A percentile compares a stretch with the other conserved stretches of the same genome.
Evolutionary conservation across 2,113 vertebrate genomes (phyloP).

Genomic region (Panthera uncia): DNA sequence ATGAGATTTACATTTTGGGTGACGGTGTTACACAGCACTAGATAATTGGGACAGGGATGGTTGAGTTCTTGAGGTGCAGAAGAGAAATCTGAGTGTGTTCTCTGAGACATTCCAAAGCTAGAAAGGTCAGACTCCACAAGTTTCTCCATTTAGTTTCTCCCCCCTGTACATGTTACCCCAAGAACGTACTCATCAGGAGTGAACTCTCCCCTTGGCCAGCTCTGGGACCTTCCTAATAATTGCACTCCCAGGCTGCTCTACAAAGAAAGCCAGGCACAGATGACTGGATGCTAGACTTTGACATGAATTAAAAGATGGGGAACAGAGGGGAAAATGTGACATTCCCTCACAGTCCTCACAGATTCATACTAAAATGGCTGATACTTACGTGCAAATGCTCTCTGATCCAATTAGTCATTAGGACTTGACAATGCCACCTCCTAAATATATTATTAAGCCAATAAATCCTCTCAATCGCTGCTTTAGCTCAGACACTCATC

Average conservation of each 20-base stretch:
- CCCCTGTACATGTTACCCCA: background rate
- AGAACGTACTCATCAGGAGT: background rate
- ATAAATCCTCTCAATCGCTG: background rate
- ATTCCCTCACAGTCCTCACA: background rate
- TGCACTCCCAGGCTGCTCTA: background rate
- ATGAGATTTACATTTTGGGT: background rate
- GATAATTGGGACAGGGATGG: background rate
- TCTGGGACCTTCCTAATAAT: background rate
- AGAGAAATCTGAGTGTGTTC: background rate
- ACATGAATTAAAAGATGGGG: background rate
- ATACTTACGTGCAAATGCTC: background rate
- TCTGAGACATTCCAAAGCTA: background rate
- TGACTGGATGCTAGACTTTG: background rate
- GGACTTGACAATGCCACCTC: background rate
- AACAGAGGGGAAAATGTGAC: background rate
- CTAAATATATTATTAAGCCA: background rate
- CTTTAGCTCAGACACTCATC: background rate
- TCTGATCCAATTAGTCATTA: constrained; percentile 6
- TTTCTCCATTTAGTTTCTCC: background rate
- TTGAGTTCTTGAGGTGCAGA: background rate
- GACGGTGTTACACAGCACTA: background rate
- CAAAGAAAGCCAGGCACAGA: background rate
- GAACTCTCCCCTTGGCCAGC: background rate
- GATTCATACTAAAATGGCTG: background rate
- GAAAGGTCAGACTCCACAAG: background rate